These are phyloP conservation scores for Aurelia coerulea DNA, from an alignment of 30 jellyfish, hydroid and myxozoan species.

Conservation along the genomic window DNA sequence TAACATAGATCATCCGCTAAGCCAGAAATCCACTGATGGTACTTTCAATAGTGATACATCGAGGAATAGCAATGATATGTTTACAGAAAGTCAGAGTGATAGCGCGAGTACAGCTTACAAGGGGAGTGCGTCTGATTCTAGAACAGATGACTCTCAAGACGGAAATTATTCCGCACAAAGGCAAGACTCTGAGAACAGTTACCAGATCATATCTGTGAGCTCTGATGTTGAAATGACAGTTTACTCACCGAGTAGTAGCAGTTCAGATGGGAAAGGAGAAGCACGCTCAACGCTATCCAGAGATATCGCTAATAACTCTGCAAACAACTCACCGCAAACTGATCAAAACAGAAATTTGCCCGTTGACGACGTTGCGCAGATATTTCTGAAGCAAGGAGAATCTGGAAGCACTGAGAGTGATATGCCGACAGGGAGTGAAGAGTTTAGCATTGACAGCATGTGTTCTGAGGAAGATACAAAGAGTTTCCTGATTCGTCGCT, in stretches of 20 bases:
- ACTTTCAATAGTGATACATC: background rate
- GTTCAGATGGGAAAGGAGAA: background rate
- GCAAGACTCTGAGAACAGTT: conserved; percentile 8
- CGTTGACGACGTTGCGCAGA: background rate
- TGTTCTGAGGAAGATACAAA: conserved; percentile 45
- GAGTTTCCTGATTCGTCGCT: conserved; percentile 58
- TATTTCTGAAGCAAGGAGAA: no score
- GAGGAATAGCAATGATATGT: background rate
- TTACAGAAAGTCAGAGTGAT: no score
- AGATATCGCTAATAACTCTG: background rate
- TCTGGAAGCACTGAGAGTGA: conserved; percentile 31
- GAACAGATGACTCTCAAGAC: background rate
- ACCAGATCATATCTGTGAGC: background rate
- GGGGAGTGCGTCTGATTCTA: background rate
- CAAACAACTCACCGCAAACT: background rate
- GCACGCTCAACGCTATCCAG: conserved; percentile 37
- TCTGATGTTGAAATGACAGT: background rate
- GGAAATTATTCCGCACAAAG: background rate
- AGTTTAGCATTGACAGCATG: conserved; percentile 58
- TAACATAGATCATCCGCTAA: background rate
- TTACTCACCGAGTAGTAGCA: background rate
- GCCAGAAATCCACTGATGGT: background rate
- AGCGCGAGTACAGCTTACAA: background rate
- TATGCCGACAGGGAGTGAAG: conserved; percentile 8
- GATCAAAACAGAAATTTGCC: background rate